Base-by-base conservation (phyloP, 2,797 vertebrate species). In the Peromyscus attwateri region DNA sequence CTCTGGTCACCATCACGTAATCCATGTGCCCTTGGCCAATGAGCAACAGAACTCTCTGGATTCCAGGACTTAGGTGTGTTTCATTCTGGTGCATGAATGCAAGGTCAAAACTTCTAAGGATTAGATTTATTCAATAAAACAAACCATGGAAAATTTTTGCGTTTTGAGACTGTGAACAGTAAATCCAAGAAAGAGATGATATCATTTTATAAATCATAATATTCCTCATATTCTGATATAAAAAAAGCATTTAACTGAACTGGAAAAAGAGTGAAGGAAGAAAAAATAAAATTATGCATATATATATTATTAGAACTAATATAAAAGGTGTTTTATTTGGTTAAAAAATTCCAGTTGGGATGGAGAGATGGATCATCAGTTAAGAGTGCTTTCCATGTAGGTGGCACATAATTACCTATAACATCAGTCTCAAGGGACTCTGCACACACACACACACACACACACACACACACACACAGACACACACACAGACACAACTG, bases 1-100 rank as follows among this genome's bases (percentile, higher is more conserved):
- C 98, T 97, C 98, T 98, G 77, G 90, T 94, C 76, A 96, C 94
- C 95, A 98, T 93, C 62, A 98, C 9, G 1, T 4, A 73, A 4
- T 75, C 17, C 23, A 13, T 43, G 23, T 75, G 21, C 37, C 37
- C 16, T 23, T 40, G 19, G 9, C 37, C 37, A 25, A 73, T 4
- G 21, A 40, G 21, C 21, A 73, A 3, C 37, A 73, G 71, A 73
- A 73, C 9, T 73, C 37, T 43, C 11, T 43, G 37, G 23, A 75
- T 25, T 3, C 11, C 23, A 75, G 71, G 23, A 75, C 21, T 73
- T 40, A 73, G 9, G 10, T 40, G 17, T 40, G 9, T 25, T 73
- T 40, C 21, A 40, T 19, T 40, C 25, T 29, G 75, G 43, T 49
- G 10, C 4, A 49, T 40, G 29, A 3, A 31, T 17, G 29, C 75